A percentile compares a stretch with the other conserved stretches of the same genome.
phyloP scores from a whole-genome alignment of 2,113 vertebrate genomes.

The Vulpes ferrilata region DNA sequence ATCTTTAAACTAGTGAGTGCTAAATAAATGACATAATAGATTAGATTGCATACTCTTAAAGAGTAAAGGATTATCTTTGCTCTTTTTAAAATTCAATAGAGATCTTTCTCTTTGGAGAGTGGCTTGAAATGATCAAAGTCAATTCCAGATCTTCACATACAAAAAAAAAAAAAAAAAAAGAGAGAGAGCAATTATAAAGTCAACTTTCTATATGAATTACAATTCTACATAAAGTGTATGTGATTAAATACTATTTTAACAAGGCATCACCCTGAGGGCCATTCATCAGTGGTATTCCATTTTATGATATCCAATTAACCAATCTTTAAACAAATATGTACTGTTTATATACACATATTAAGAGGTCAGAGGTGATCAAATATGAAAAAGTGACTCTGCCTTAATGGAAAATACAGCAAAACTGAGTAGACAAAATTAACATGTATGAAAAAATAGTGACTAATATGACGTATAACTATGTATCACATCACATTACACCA shows the following conservation, averaged over 20 bases:
- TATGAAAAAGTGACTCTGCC: not conserved
- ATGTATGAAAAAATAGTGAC: not conserved
- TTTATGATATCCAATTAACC: not conserved
- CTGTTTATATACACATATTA: not conserved
- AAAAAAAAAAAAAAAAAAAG: not conserved
- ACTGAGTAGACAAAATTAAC: not conserved
- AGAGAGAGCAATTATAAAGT: not conserved
- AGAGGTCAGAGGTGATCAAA: not conserved
- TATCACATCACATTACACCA: not conserved
- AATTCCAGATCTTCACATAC: constrained; percentile 11
- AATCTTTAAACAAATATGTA: not conserved
- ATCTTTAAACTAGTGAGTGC: not conserved
- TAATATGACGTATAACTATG: not conserved
- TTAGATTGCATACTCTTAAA: constrained; percentile 12
- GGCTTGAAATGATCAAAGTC: not conserved
- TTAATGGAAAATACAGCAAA: constrained; percentile 9
- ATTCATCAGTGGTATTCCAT: not conserved
- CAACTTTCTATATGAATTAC: not conserved
- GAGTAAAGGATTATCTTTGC: not conserved
- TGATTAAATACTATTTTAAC: not conserved
- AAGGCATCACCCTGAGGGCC: not conserved
- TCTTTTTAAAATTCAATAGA: not conserved
- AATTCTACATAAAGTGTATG: not conserved
- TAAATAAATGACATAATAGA: not conserved
- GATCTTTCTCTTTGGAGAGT: constrained; percentile 13